Percentiles rank a stretch among this genome's conserved stretches.
Conservation (phyloP, 2,113 vertebrate genomes). For the crab-eating macaque (Macaca fascicularis) region DNA sequence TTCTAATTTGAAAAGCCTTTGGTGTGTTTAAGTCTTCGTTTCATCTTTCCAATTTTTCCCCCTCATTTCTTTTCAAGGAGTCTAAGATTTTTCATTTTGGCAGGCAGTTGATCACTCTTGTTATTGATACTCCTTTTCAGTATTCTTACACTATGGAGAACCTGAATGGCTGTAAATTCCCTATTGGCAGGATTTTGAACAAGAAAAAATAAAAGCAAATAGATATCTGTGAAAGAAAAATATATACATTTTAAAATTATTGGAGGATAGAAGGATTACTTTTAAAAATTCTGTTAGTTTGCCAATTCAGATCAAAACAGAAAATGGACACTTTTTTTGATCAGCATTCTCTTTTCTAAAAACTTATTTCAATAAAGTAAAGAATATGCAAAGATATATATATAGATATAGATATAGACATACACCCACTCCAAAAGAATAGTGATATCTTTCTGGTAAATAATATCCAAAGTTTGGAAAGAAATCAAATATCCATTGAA, state of each 20-base stretch:
- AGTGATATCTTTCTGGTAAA: not conserved
- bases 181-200: not conserved
- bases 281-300: not conserved
- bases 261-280: not conserved
- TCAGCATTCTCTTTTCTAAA: not conserved
- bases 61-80: constrained; percentile 30
- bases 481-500: not conserved
- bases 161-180: not conserved
- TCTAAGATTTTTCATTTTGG: constrained; percentile 28
- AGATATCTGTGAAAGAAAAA: not conserved
- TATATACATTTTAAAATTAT: not conserved
- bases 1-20: constrained; percentile 48
- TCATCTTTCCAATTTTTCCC: not conserved
- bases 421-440: not conserved
- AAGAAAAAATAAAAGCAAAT: constrained; percentile 7
- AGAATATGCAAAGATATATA: not conserved
- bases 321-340: not conserved
- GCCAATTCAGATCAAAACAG: not conserved
- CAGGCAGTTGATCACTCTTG: not conserved
- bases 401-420: not conserved
- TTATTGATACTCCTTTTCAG: not conserved
- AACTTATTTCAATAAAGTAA: not conserved
- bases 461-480: constrained; percentile 3
- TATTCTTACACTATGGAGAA: not conserved
- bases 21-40: constrained; percentile 41